Base-by-base conservation (phyloP, 2,113 vertebrate species). In the Oreocharis arfaki region DNA sequence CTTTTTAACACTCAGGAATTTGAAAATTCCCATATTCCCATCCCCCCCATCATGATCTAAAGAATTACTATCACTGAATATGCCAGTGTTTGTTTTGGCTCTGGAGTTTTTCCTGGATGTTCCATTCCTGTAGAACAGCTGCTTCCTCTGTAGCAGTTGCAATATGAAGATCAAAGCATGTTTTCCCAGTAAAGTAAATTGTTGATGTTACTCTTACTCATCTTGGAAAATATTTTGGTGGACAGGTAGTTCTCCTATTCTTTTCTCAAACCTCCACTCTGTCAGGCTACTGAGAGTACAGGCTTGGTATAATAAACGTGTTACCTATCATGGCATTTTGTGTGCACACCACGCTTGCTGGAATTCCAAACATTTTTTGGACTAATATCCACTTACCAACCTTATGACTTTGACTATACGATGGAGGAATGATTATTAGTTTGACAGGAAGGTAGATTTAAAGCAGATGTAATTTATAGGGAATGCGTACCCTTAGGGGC, bases 351-450 rank as follows among this genome's bases (percentile, higher is more conserved):
- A 49, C 0, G 0, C 39, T 89, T 94, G 26, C 35, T 85, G 39
- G 33, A 90, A 84, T 96, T 96, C 68, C 86, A 81, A 65, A 49
- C 30, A 49, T 82, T 92, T 91, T 90, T 96, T 95, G 56, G 7
- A 71, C 57, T 79, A 82, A 87, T 75, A 89, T 13, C 41, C 37
- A 59, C 47, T 91, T 89, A 71, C 22, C 56, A 60, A 63, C 37
- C 5, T 35, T 90, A 49, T 47, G n/a, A 41, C 42, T 91, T 81
- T 90, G 71, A 74, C 69, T 69, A 46, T 52, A 28, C 42, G 59
- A 39, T 79, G 50, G 9, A 65, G 21, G 76, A 81, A 91, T 37
- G 21, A 55, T 89, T n/a, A 69, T 89, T 69, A 88, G 42, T 89
- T 52, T 93, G 88, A 47, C 67, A 87, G 77, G 41, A 93, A 89